Conservation (phyloP, 2,888 invertebrate species). For the Nemoura dubitans region DNA sequence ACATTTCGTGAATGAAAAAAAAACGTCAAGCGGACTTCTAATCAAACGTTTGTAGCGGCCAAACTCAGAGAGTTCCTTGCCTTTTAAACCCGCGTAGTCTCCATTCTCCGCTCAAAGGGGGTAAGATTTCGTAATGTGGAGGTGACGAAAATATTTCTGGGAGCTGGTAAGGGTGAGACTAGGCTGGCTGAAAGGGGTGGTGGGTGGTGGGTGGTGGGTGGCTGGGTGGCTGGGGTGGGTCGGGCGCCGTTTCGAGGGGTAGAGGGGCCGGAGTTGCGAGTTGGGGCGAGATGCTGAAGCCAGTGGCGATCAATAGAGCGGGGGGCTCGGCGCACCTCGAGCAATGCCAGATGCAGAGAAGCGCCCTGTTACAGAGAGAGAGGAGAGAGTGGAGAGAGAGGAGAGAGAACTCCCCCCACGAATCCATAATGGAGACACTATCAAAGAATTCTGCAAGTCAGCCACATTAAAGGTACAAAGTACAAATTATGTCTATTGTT, state of each 20-base stretch:
- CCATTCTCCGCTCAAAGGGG: neutral
- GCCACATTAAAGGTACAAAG: neutral
- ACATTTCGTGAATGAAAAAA: no score
- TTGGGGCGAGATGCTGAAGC: neutral
- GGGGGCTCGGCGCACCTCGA: no score
- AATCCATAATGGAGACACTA: neutral
- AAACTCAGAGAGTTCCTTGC: no score
- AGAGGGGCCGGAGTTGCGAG: neutral
- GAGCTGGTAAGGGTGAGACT: neutral
- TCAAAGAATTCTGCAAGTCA: neutral
- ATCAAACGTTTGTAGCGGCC: no score
- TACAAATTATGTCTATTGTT: neutral
- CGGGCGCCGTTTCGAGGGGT: conserved; percentile 8
- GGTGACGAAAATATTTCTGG: conserved; percentile 28
- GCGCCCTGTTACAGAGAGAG: neutral
- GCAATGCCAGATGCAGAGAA: neutral
- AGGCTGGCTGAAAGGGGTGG: neutral
- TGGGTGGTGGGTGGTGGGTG: neutral
- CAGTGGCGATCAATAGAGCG: no score
- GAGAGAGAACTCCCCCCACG: neutral
- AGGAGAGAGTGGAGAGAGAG: neutral
- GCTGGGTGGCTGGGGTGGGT: neutral
- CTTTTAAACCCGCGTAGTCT: no score
- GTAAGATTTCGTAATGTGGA: neutral
- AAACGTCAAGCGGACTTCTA: no score